phyloP scores from a whole-genome alignment of 1,140 invertebrate genomes.

The Dermatophagoides farinae region DNA sequence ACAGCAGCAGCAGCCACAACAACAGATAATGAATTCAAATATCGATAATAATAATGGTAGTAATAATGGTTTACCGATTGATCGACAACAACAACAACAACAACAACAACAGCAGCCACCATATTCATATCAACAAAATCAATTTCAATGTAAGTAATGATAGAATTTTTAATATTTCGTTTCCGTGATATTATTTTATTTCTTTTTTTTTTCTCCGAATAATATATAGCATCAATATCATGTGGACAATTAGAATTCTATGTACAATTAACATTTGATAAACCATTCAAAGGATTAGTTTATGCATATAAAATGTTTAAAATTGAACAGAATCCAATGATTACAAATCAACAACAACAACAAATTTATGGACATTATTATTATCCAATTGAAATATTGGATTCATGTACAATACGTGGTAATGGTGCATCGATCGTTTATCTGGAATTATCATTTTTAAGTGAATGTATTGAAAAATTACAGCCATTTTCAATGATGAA shows the following conservation, averaged over 20 bases:
- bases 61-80: neutral
- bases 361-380: neutral
- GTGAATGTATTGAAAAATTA: conserved; percentile 4
- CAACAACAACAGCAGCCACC: no score
- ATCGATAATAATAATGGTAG: no score
- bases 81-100: neutral
- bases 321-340: neutral
- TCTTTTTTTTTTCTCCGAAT: neutral
- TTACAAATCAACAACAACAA: neutral
- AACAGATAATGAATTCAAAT: no score
- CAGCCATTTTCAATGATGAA: neutral
- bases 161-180: neutral
- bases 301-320: neutral
- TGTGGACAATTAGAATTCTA: conserved; percentile 4
- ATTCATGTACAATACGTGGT: conserved; percentile 6
- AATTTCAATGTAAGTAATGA: conserved; percentile 7
- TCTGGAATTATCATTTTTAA: conserved; percentile 2
- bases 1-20: no score
- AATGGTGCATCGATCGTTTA: conserved; percentile 4
- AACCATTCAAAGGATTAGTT: conserved; percentile 1
- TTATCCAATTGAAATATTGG: neutral
- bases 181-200: neutral
- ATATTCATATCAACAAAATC: neutral
- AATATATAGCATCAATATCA: conserved; percentile 1
- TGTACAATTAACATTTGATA: neutral